Evolutionary conservation across 2,888 invertebrate species (phyloP).

Genomic region (Conus canariensis): DNA sequence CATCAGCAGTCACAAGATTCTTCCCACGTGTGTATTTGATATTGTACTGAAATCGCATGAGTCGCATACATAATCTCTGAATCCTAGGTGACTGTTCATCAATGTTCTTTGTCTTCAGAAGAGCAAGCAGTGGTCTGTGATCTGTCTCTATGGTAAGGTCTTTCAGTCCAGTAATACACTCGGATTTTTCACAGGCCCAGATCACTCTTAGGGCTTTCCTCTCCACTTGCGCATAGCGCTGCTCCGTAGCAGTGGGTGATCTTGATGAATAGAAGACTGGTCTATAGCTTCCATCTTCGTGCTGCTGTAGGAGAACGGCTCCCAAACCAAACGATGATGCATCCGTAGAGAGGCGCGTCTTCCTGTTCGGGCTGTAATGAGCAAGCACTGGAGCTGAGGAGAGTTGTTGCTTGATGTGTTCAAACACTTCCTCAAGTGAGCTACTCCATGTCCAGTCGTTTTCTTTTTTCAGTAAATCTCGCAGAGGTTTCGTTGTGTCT

Average conservation of each 20-base stretch:
- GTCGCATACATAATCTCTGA: no score
- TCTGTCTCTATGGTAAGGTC: neutral
- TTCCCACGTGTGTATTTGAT: no score
- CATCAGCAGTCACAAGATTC: no score
- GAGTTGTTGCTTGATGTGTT: neutral
- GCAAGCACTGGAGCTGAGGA: slow-evolving; percentile 9
- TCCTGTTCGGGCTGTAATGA: neutral
- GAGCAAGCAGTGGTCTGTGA: neutral
- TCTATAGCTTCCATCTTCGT: neutral
- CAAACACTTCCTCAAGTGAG: neutral
- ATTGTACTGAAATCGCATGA: no score
- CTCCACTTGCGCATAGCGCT: neutral
- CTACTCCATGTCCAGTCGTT: slow-evolving; percentile 13
- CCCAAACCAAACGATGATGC: slow-evolving; percentile 6
- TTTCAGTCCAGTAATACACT: neutral
- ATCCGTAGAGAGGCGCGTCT: neutral
- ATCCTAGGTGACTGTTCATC: no score
- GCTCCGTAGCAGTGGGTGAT: neutral
- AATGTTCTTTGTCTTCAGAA: neutral
- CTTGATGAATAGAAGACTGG: slow-evolving; percentile 4
- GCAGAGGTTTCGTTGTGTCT: slow-evolving; percentile 27
- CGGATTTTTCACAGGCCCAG: neutral
- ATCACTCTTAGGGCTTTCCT: neutral
- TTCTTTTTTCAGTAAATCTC: slow-evolving; percentile 38
- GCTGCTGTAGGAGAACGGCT: neutral